Percentiles rank a stretch among this genome's conserved stretches.
These are phyloP conservation scores for Amphipyra berbera DNA, from an alignment of 2,888 invertebrate genomes.

Conservation along the genomic window DNA sequence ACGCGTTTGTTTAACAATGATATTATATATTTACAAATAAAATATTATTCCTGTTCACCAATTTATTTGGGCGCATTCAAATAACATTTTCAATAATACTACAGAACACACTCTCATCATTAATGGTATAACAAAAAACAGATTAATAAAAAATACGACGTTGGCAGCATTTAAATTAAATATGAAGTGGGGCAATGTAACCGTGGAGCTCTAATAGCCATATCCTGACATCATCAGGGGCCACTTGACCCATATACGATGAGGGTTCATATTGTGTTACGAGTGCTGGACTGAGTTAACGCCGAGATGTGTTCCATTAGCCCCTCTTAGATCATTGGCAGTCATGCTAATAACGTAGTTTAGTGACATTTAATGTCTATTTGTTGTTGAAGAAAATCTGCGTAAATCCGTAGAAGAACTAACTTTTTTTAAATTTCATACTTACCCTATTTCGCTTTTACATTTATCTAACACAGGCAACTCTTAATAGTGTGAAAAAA, in stretches of 20 bases:
- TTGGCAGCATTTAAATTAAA: constrained; percentile 40
- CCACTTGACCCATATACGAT: constrained; percentile 72
- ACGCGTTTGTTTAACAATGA: too few species aligned
- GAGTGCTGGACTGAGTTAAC: constrained; percentile 71
- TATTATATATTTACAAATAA: too few species aligned
- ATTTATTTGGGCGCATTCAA: not conserved
- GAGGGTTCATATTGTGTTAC: constrained; percentile 73
- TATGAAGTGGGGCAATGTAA: constrained; percentile 40
- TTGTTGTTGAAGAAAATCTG: constrained; percentile 2
- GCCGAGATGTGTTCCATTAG: constrained; percentile 71
- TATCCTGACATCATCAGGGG: constrained; percentile 69
- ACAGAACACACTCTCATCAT: constrained; percentile 18
- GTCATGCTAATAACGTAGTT: constrained; percentile 62
- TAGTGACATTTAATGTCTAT: constrained; percentile 35
- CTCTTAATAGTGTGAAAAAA: not conserved
- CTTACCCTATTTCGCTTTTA: too few species aligned
- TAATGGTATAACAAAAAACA: constrained; percentile 31
- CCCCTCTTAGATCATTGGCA: constrained; percentile 61
- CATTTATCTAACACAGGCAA: too few species aligned
- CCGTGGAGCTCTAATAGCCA: constrained; percentile 50
- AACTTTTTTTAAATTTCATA: too few species aligned
- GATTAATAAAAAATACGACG: constrained; percentile 37
- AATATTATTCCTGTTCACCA: too few species aligned
- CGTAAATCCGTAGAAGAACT: too few species aligned
- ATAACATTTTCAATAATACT: constrained; percentile 19